Evolutionary conservation across 2,113 vertebrate species (phyloP).

Genomic region (Platycercus adscitus): DNA sequence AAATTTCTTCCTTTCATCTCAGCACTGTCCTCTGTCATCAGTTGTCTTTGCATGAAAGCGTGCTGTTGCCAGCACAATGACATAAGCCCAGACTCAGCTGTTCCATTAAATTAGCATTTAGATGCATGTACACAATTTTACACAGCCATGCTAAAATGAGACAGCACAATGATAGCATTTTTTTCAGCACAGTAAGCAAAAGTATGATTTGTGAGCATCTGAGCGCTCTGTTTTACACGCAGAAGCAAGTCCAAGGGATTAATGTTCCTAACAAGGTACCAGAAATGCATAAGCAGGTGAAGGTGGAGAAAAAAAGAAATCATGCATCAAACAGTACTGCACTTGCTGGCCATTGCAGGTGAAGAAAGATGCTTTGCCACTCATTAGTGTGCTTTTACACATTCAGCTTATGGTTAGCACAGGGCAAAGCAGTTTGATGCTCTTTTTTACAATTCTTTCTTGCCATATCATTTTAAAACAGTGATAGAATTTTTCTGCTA

Average conservation of each 20-base stretch:
- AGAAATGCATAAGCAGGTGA: background rate
- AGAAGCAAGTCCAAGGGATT: background rate
- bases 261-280: background rate
- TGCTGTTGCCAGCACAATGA: background rate
- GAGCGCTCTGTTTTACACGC: background rate
- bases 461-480: background rate
- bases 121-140: background rate
- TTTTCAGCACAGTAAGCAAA: slow-evolving; percentile 2
- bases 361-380: background rate
- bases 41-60: background rate
- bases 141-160: background rate
- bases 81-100: background rate
- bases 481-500: background rate
- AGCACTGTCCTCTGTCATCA: background rate
- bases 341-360: background rate
- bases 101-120: slow-evolving; percentile 15
- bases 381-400: background rate
- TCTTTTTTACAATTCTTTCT: background rate
- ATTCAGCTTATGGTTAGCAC: background rate
- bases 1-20: background rate
- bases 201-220: background rate
- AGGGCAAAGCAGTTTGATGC: background rate
- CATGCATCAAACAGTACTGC: background rate
- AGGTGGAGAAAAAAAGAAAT: background rate
- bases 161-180: background rate